phyloP scores from a whole-genome alignment of 2,113 vertebrate species.

The Myiozetetes cayanensis region DNA sequence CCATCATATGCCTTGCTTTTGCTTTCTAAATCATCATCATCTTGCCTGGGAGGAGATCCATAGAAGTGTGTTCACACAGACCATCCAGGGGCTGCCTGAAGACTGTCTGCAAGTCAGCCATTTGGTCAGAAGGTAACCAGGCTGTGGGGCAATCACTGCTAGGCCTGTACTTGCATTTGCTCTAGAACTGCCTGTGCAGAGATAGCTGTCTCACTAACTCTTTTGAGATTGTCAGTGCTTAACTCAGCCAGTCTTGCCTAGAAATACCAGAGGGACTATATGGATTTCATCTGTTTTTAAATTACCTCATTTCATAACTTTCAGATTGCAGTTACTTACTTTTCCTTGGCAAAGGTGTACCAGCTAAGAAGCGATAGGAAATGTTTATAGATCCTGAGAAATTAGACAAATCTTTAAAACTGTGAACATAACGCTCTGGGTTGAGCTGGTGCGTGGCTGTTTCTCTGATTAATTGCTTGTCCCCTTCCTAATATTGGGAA shows the following conservation, averaged over 20 bases:
- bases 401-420: constrained; percentile 91
- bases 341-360: constrained; percentile 88
- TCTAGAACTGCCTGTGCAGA: background rate
- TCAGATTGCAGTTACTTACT: constrained; percentile 77
- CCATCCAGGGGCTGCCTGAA: background rate
- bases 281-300: background rate
- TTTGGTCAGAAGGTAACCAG: background rate
- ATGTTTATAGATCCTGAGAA: constrained; percentile 95
- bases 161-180: background rate
- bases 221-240: background rate
- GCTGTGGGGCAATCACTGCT: background rate
- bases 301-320: background rate
- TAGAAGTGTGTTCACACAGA: background rate
- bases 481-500: constrained; percentile 82
- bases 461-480: constrained; percentile 88
- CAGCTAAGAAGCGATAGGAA: constrained; percentile 92
- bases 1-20: background rate
- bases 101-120: background rate
- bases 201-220: background rate
- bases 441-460: constrained; percentile 84
- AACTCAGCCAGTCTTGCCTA: background rate
- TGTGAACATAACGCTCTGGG: constrained; percentile 88
- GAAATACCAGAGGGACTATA: background rate
- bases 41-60: background rate
- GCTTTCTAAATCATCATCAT: background rate